phyloP scores from a whole-genome alignment of 2,113 vertebrate species.

The Notarius quadriscutis region DNA sequence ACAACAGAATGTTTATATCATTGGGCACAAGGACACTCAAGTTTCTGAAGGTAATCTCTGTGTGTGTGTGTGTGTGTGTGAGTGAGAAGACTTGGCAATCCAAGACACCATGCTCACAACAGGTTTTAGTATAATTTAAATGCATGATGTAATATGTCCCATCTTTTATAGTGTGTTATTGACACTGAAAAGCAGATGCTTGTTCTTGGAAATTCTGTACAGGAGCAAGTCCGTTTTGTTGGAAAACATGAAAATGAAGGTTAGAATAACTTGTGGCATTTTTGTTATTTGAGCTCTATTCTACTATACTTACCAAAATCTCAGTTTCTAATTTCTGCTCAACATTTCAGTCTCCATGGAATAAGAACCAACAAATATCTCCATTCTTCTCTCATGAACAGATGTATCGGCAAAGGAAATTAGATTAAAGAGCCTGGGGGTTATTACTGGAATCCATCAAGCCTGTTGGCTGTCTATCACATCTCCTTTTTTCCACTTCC shows the following conservation, averaged over 20 bases:
- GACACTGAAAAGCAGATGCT: neutral
- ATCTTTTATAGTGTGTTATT: neutral
- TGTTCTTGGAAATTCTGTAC: neutral
- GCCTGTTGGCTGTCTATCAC: neutral
- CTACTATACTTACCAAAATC: neutral
- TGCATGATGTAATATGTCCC: neutral
- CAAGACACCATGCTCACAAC: neutral
- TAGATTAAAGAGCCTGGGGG: neutral
- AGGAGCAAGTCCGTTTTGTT: neutral
- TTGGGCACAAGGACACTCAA: neutral
- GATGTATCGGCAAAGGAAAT: neutral
- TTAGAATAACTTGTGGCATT: neutral
- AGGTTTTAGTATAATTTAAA: neutral
- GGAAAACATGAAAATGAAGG: constrained; percentile 2
- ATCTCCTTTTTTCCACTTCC: neutral
- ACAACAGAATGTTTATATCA: neutral
- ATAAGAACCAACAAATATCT: neutral
- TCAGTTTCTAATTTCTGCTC: neutral
- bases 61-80: neutral
- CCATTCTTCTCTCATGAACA: neutral
- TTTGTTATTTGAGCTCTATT: neutral
- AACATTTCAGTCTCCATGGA: neutral
- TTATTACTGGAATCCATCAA: neutral
- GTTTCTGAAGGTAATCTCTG: neutral
- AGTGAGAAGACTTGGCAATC: neutral